Percentiles rank a stretch among this genome's conserved stretches.
phyloP scores from a whole-genome alignment of 2,888 invertebrate genomes.

The Morpho deidamia region DNA sequence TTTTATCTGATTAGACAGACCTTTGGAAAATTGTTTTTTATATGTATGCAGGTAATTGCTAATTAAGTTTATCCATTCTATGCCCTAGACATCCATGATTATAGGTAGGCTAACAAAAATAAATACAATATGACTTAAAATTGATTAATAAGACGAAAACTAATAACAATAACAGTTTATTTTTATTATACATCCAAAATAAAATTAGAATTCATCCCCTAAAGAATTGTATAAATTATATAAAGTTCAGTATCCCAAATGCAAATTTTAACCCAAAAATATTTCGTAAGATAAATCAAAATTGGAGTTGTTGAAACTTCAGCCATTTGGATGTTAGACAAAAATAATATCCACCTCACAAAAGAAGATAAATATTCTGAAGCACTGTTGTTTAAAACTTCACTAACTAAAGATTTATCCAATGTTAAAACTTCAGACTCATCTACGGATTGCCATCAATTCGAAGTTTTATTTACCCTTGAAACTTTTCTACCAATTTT shows the following conservation, averaged over 20 bases:
- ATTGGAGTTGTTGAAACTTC: conserved; percentile 26
- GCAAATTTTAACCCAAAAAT: conserved; percentile 24
- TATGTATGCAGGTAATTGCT: too few species aligned
- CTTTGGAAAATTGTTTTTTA: too few species aligned
- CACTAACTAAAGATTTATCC: conserved; percentile 18
- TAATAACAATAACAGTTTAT: neutral
- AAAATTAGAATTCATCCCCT: conserved; percentile 3
- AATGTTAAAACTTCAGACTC: conserved; percentile 17
- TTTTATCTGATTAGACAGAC: too few species aligned
- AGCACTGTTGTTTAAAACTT: conserved; percentile 26
- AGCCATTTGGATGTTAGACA: conserved; percentile 26
- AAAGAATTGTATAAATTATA: conserved; percentile 18
- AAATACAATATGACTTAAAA: too few species aligned
- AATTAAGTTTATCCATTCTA: too few species aligned
- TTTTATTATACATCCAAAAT: conserved; percentile 1
- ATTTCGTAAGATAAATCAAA: conserved; percentile 24
- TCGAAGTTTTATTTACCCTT: conserved; percentile 1
- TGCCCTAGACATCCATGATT: too few species aligned
- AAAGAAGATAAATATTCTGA: conserved; percentile 23
- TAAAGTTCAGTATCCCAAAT: conserved; percentile 19
- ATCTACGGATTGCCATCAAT: conserved; percentile 5
- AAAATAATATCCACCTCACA: conserved; percentile 25
- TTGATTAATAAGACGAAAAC: neutral
- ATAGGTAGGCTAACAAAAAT: too few species aligned
- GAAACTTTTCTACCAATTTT: neutral